phyloP scores from a whole-genome alignment of 1,140 invertebrate genomes.

The Doryteuthis pealeii region DNA sequence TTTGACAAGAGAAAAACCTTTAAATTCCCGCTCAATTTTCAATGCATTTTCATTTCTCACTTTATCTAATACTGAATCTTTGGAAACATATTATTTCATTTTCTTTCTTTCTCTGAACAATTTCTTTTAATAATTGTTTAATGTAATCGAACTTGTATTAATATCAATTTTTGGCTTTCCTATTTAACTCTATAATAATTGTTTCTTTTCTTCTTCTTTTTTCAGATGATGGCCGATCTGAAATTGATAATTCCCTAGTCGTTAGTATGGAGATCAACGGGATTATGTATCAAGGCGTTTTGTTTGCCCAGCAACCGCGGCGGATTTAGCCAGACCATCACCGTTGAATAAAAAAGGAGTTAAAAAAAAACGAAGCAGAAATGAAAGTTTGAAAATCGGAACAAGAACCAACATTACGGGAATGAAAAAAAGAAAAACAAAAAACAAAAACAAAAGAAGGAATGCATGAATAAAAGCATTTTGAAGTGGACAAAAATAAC shows the following conservation, averaged over 20 bases:
- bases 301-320: constrained; percentile 60
- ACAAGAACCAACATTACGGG: neutral
- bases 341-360: neutral
- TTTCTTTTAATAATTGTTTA: too few species aligned
- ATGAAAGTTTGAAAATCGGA: neutral
- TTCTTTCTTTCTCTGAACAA: too few species aligned
- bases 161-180: too few species aligned
- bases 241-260: constrained; percentile 83
- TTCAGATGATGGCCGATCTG: constrained; percentile 65
- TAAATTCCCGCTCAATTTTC: too few species aligned
- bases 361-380: neutral
- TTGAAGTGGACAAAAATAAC: neutral
- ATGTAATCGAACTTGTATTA: too few species aligned
- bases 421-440: neutral
- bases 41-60: too few species aligned
- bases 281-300: constrained; percentile 64
- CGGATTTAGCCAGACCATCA: constrained; percentile 22
- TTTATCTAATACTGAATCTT: too few species aligned
- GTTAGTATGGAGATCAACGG: constrained; percentile 97
- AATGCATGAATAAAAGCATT: neutral
- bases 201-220: constrained; percentile 24
- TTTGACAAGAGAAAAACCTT: too few species aligned
- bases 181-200: too few species aligned
- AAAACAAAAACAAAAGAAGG: neutral
- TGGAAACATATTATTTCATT: too few species aligned